Conservation (phyloP, 2,888 invertebrate species). For the Parnassius smintheus region DNA sequence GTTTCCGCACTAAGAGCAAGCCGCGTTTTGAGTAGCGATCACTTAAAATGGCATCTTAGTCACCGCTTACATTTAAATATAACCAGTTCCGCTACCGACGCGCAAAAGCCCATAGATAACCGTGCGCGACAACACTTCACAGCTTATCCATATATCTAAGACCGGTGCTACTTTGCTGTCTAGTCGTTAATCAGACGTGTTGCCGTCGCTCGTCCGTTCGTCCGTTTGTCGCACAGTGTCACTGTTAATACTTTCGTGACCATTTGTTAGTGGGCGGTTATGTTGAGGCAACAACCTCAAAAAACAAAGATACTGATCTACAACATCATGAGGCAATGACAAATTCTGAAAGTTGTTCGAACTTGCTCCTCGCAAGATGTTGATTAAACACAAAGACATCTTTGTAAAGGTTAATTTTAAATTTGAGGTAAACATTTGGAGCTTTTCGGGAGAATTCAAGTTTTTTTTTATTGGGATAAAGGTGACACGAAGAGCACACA, state of each 20-base stretch:
- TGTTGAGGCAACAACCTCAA: neutral
- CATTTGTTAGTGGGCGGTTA: slow-evolving; percentile 3
- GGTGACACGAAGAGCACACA: no score
- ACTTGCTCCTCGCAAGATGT: no score
- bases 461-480: no score
- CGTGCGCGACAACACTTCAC: slow-evolving; percentile 7
- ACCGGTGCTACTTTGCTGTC: slow-evolving; percentile 20
- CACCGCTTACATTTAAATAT: slow-evolving; percentile 7
- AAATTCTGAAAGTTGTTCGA: neutral
- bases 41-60: slow-evolving; percentile 1
- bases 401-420: no score
- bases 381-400: no score
- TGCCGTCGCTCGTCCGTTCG: slow-evolving; percentile 36
- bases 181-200: slow-evolving; percentile 53
- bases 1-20: neutral
- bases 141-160: slow-evolving; percentile 33
- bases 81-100: slow-evolving; percentile 18
- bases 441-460: no score
- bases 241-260: slow-evolving; percentile 1
- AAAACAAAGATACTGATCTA: no score
- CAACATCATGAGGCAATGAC: neutral
- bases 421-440: no score
- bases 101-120: slow-evolving; percentile 15
- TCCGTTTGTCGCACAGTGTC: slow-evolving; percentile 36
- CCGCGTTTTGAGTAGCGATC: neutral